Base-by-base conservation (phyloP, 2,888 invertebrate species). In the Lasioglossum pauxillum region DNA sequence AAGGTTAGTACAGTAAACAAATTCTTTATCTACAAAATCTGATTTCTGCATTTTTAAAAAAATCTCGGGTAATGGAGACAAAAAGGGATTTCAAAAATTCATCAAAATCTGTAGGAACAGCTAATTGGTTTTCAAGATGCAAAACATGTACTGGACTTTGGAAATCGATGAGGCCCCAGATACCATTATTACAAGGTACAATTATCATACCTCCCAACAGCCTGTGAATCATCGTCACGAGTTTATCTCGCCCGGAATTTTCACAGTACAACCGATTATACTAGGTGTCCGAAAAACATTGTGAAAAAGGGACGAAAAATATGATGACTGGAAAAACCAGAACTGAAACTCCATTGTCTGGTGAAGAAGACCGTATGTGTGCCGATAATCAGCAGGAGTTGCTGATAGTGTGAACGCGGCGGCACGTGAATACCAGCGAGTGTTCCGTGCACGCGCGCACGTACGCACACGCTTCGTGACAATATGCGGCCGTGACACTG, bases 351-450 rank as follows among this genome's bases (percentile, higher is more conserved):
- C 35, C 67, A 31, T 67, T 19, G 19, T 35, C 67, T 2, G 16
- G 16, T 19, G 35, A 19, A 35, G 7, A 53, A 19, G 35, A 19
- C 67, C 8, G n/a, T 69, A 74, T 69, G 75, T 75, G 75, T 76
- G 57, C 31, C 67, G 71, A 72, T 41, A 73, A 80, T 27, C 72
- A n/a, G 23, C 53, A 38, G 38, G 71, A 76, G 73, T 90, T 75
- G 73, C 72, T 41, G 84, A 12, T 78, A 57, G 41, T 46, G 69
- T 49, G 53, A 74, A 80, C 57, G 46, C 41, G 38, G 67, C 78
- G 75, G 23, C 74, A 83, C 74, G 78, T 81, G 89, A 87, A 85
- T 79, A 82, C 16, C 75, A 82, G 87, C 71, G 85, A 81, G 69
- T 35, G 60, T 81, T 75, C 72, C 41, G 67, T 78, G 78, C 73